Evolutionary conservation across 2,113 vertebrate species (phyloP).

Genomic region (Cyrtonyx montezumae): DNA sequence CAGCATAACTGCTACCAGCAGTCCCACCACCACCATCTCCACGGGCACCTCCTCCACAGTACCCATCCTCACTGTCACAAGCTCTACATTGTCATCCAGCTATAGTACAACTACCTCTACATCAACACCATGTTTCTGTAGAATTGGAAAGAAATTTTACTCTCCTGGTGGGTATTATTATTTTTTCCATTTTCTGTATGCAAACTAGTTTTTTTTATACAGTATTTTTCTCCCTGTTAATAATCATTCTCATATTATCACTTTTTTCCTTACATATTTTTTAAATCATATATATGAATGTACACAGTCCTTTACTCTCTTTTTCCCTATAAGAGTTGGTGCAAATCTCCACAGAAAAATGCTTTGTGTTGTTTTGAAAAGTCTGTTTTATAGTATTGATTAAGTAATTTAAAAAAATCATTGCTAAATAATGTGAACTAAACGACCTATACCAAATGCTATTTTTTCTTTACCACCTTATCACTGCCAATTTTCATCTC

Average conservation of each 20-base stretch:
- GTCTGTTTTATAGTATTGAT: background rate
- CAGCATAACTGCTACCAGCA: no score
- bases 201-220: fast-evolving
- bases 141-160: background rate
- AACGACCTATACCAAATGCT: fast-evolving
- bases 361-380: no score
- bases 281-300: fast-evolving
- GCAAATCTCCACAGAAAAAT: background rate
- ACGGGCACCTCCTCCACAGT: slow-evolving; percentile 42
- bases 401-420: background rate
- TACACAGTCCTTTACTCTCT: background rate
- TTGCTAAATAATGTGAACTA: background rate
- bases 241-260: fast-evolving
- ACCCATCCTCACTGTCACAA: background rate
- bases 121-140: slow-evolving; percentile 40
- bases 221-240: fast-evolving
- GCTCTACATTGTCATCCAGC: background rate
- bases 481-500: no score
- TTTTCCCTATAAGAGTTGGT: background rate
- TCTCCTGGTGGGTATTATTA: background rate
- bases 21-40: no score
- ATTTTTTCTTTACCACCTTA: background rate
- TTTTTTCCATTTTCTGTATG: fast-evolving
- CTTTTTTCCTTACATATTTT: fast-evolving
- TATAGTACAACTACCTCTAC: fast-evolving